Percentiles rank a stretch among this genome's conserved stretches.
Conservation (phyloP, 2,113 vertebrate genomes). For the Bubo blakistoni region DNA sequence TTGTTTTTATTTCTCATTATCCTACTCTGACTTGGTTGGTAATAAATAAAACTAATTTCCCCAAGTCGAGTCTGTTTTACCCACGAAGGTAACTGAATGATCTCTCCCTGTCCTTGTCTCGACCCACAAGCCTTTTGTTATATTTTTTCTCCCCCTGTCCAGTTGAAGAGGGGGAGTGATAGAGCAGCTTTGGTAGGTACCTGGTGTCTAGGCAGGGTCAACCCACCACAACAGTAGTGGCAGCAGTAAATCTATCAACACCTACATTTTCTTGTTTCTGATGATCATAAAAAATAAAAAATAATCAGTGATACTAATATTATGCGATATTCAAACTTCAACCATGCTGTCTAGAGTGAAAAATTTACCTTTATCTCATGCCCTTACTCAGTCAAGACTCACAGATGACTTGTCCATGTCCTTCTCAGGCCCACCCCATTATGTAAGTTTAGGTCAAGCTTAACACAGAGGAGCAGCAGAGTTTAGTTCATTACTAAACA, state of each 20-base stretch:
- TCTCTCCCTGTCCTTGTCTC: too few relatives aligned
- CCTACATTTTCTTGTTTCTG: neutral
- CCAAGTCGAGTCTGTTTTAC: too few relatives aligned
- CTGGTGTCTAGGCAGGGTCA: too few relatives aligned
- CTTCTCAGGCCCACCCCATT: neutral
- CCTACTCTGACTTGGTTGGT: too few relatives aligned
- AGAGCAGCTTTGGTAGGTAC: too few relatives aligned
- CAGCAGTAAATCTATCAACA: neutral
- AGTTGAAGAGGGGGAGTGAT: too few relatives aligned
- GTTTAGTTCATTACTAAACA: neutral
- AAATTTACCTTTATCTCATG: neutral
- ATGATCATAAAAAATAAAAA: neutral
- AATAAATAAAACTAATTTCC: too few relatives aligned
- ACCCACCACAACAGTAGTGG: too few relatives aligned
- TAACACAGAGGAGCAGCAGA: neutral
- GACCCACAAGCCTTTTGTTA: too few relatives aligned
- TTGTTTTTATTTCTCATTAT: too few relatives aligned
- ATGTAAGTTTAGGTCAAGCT: neutral
- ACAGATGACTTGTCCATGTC: neutral
- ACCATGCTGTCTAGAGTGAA: neutral
- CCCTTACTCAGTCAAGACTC: neutral
- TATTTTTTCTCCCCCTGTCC: too few relatives aligned
- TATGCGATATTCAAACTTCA: neutral
- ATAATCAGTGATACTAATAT: neutral
- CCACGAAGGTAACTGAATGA: too few relatives aligned